Conservation (phyloP, 2,113 vertebrate genomes). For the Ovis aries region DNA sequence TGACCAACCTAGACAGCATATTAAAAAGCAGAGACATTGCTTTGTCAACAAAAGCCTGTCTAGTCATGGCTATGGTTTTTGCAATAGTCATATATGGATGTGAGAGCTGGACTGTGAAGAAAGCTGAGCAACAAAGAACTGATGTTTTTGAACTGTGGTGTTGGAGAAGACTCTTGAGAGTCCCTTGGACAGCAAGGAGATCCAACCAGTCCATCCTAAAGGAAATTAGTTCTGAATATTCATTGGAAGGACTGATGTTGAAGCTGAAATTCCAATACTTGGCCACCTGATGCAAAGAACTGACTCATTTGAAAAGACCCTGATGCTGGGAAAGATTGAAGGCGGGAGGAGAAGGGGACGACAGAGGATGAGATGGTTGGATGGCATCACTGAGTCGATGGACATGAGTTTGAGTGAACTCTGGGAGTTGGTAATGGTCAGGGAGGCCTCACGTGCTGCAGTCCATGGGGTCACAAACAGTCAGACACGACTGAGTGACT, state of each 20-base stretch:
- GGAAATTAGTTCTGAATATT: background rate
- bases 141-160: background rate
- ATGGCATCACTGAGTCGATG: background rate
- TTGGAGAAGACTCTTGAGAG: background rate
- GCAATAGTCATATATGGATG: background rate
- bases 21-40: background rate
- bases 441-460: accelerated
- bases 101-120: background rate
- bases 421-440: accelerated
- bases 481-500: background rate
- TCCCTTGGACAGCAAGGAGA: background rate
- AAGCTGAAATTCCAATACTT: background rate
- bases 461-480: background rate
- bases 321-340: background rate
- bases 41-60: background rate
- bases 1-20: background rate
- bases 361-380: background rate
- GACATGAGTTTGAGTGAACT: background rate
- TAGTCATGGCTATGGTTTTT: background rate
- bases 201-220: background rate
- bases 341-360: accelerated
- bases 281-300: background rate
- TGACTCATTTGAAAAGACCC: background rate
- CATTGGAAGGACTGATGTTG: background rate
- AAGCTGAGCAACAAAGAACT: background rate